Percentiles rank a stretch among this genome's conserved stretches.
phyloP scores from a whole-genome alignment of 2,797 vertebrate genomes.

The Limnodromus scolopaceus region DNA sequence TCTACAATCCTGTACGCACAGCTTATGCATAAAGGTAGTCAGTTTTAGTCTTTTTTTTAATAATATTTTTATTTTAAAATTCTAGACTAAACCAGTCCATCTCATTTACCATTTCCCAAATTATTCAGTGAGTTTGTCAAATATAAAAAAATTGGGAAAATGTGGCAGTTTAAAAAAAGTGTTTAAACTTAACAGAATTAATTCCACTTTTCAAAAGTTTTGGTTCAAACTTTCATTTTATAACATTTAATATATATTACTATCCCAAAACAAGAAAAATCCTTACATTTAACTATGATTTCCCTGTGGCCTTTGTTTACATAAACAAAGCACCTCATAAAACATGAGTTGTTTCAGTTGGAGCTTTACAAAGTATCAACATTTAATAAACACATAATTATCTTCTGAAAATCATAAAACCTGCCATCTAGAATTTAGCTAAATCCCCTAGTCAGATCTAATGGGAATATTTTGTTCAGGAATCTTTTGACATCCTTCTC shows the following conservation, averaged over 20 bases:
- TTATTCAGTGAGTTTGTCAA: background rate
- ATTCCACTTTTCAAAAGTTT: background rate
- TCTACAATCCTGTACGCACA: background rate
- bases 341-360: background rate
- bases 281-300: background rate
- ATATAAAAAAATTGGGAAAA: background rate
- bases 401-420: background rate
- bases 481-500: background rate
- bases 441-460: background rate
- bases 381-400: background rate
- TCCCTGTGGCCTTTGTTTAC: background rate
- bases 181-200: background rate
- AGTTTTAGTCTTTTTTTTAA: fast-evolving
- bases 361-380: background rate
- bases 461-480: background rate
- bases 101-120: background rate
- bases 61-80: background rate
- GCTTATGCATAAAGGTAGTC: background rate
- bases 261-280: background rate
- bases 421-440: background rate
- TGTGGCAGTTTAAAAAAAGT: background rate
- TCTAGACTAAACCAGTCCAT: background rate
- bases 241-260: background rate
- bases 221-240: background rate
- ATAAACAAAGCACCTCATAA: background rate